A percentile compares a stretch with the other conserved stretches of the same genome.
Conservation (phyloP, 1,140 invertebrate species). For the Portunus trituberculatus region DNA sequence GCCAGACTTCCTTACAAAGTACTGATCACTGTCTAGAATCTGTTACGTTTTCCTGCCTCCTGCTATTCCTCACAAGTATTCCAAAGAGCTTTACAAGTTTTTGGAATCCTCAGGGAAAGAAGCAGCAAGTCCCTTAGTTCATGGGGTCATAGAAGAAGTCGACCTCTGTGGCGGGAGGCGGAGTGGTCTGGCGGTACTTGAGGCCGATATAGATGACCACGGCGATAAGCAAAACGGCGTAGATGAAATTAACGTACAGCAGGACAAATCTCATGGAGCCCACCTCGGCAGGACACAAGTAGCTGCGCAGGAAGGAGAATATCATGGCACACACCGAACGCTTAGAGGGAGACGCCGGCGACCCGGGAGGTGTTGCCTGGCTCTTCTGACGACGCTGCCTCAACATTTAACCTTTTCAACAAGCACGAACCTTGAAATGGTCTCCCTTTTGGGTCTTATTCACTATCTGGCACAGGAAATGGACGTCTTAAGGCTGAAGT, state of each 20-base stretch:
- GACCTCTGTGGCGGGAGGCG: slow-evolving; percentile 31
- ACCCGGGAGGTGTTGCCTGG: neutral
- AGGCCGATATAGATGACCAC: slow-evolving; percentile 61
- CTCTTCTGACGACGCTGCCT: neutral
- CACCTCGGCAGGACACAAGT: slow-evolving; percentile 63
- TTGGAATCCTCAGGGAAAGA: neutral
- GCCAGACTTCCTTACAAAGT: too few species aligned
- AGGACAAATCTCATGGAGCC: slow-evolving; percentile 64
- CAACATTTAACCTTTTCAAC: neutral
- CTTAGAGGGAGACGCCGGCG: neutral
- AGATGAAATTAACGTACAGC: slow-evolving; percentile 72
- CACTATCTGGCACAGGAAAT: neutral
- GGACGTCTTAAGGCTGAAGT: neutral
- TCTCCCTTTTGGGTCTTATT: neutral
- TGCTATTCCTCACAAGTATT: neutral
- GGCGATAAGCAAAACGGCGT: slow-evolving; percentile 59
- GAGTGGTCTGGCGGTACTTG: slow-evolving; percentile 53
- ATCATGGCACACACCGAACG: neutral
- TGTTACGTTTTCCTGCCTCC: too few species aligned
- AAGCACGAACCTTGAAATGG: neutral
- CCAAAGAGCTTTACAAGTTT: neutral
- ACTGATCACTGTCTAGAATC: too few species aligned
- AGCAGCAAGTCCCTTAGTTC: slow-evolving; percentile 15
- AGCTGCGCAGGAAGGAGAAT: slow-evolving; percentile 42
- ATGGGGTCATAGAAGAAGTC: slow-evolving; percentile 55